Evolutionary conservation across 2,888 invertebrate genomes (phyloP), one percentile per base, ranked within the genome.

Genomic region (Balanococcus diminutus): DNA sequence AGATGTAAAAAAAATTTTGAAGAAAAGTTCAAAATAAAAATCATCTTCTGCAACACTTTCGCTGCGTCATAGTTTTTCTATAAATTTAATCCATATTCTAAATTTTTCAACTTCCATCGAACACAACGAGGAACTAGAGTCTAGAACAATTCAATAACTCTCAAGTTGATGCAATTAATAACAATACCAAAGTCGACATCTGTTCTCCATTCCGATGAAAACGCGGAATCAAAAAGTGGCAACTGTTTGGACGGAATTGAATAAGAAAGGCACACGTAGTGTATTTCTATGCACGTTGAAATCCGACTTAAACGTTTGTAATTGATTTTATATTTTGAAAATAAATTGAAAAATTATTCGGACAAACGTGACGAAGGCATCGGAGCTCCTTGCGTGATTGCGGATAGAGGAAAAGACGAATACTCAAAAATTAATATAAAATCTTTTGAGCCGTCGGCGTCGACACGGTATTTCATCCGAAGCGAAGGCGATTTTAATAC

Each of bases 291-390:
- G 25, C 25, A 28, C 61, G 14, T 3, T 67, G 28, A 67, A 67
- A 67, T 67, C 25, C 61, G 28, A 67, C 25, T 67, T 25, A 67
- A 67, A 67, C 61, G 61, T 32, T 32, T 75, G 75, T 75, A 75
- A 75, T 75, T 75, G 75, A 75, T 75, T 75, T 75, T 75, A 32
- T 32, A 75, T 75, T 75, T 28, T 75, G 6, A 3, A 75, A 75
- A 75, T 75, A 75, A 75, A 75, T 75, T 75, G 75, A 75, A 75
- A 75, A 75, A 75, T 75, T 75, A 75, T 75, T 32, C 61, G 25
- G 25, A 2, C 32, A 4, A 75, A n/a, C 75, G 32, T 32, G 16
- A 67, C 9, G 19, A 11, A 19, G 5, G 36, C 51, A 19, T 51
- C 46, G 2, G 19, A 19, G 51, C 51, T 67, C 2, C 25, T 28